Percentiles rank a stretch among this genome's conserved stretches.
Evolutionary conservation across 2,888 invertebrate species (phyloP).

Genomic region (Hetaerina titia): DNA sequence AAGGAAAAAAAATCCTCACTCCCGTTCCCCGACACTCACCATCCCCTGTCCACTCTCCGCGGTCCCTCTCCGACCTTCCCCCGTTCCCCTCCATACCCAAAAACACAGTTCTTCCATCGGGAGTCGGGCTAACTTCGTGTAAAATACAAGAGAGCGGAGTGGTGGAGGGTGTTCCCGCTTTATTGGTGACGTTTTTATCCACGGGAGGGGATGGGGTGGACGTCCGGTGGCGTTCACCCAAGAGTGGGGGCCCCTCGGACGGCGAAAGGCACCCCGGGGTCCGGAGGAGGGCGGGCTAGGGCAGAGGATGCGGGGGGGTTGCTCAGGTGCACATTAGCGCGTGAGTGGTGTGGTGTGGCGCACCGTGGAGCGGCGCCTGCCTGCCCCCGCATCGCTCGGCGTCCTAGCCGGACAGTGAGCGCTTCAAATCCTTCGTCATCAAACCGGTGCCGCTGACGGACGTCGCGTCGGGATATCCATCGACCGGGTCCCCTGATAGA

Average conservation of each 20-base stretch:
- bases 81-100: background rate
- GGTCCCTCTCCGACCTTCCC: background rate
- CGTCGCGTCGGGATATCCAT: background rate
- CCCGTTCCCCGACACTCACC: background rate
- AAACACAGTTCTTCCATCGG: constrained; percentile 65
- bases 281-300: background rate
- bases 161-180: constrained; percentile 53
- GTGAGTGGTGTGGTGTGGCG: no score
- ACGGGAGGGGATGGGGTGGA: background rate
- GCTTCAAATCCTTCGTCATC: background rate
- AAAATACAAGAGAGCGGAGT: constrained; percentile 59
- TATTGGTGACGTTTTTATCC: constrained; percentile 52
- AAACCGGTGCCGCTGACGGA: background rate
- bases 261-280: background rate
- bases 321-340: background rate
- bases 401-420: background rate
- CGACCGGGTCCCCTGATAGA: background rate
- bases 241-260: background rate
- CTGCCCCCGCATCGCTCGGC: background rate
- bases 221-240: background rate
- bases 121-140: constrained; percentile 47
- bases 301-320: background rate
- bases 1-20: background rate
- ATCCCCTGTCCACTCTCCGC: background rate
- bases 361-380: no score